Percentiles rank a stretch among this genome's conserved stretches.
Conservation (phyloP, 2,888 invertebrate species). For the Hypolimnas misippus region DNA sequence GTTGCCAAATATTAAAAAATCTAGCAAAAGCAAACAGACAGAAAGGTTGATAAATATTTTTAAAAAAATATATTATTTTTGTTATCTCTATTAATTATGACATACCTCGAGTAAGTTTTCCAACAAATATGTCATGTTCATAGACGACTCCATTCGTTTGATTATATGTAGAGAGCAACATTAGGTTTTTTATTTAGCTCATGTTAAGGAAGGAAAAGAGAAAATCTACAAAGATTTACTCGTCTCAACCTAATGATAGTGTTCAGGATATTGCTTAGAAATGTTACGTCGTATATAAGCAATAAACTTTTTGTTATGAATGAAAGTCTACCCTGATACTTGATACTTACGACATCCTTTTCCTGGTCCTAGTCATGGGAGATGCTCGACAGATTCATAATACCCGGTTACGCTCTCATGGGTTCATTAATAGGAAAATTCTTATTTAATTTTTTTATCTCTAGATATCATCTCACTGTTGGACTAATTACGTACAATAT, state of each 20-base stretch:
- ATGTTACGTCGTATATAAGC: slow-evolving; percentile 8
- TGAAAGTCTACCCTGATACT: slow-evolving; percentile 25
- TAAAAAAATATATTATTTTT: too few species aligned
- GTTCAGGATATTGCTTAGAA: slow-evolving; percentile 19
- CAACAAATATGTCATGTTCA: too few species aligned
- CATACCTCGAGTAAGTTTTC: too few species aligned
- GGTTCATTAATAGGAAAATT: slow-evolving; percentile 64
- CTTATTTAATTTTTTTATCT: slow-evolving; percentile 68
- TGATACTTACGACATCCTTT: slow-evolving; percentile 29
- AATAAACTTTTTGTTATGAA: slow-evolving; percentile 30
- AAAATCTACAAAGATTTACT: slow-evolving; percentile 1
- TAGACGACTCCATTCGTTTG: not conserved
- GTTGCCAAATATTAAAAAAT: too few species aligned
- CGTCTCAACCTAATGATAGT: not conserved
- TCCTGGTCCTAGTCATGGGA: slow-evolving; percentile 33
- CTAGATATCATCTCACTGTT: slow-evolving; percentile 58
- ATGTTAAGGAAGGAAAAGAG: not conserved
- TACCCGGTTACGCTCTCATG: slow-evolving; percentile 59
- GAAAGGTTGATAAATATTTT: too few species aligned
- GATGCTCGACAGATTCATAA: slow-evolving; percentile 26
- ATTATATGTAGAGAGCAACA: not conserved
- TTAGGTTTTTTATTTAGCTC: slow-evolving; percentile 1
- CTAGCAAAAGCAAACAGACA: too few species aligned
- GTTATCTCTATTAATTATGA: too few species aligned
- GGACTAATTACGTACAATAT: slow-evolving; percentile 60